Conservation (phyloP, 2,888 invertebrate species). For the Eupithecia dodoneata region DNA sequence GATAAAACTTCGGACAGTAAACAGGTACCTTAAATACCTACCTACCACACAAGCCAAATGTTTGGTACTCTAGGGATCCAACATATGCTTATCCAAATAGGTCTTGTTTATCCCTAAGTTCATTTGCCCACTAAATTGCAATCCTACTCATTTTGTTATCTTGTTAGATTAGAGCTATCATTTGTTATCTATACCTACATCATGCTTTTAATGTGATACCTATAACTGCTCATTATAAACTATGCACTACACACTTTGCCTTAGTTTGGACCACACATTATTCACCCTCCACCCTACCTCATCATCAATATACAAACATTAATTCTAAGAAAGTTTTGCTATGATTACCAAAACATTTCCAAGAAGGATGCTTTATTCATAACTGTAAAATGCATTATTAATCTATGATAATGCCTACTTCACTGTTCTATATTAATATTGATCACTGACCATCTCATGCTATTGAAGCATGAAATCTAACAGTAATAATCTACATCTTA, state of each 20-base stretch:
- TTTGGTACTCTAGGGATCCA: neutral
- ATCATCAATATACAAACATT: slow-evolving; percentile 31
- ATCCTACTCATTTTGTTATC: slow-evolving; percentile 42
- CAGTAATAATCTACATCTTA: slow-evolving; percentile 46
- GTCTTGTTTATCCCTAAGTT: neutral
- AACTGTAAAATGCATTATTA: slow-evolving; percentile 39
- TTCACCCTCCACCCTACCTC: neutral
- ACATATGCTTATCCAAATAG: neutral
- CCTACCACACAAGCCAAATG: neutral
- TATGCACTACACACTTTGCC: neutral
- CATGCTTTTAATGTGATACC: slow-evolving; percentile 31
- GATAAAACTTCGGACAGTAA: slow-evolving; percentile 79
- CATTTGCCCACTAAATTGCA: slow-evolving; percentile 16
- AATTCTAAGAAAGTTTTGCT: neutral
- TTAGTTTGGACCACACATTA: neutral
- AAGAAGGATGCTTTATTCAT: slow-evolving; percentile 47
- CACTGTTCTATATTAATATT: slow-evolving; percentile 58
- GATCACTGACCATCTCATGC: slow-evolving; percentile 60
- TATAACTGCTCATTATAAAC: slow-evolving; percentile 13
- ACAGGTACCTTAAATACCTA: slow-evolving; percentile 61
- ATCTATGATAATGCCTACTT: slow-evolving; percentile 30
- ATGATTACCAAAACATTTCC: slow-evolving; percentile 29
- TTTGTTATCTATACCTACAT: slow-evolving; percentile 34
- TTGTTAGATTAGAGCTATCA: slow-evolving; percentile 43
- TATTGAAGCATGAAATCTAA: slow-evolving; percentile 65